A percentile compares a stretch with the other conserved stretches of the same genome.
Evolutionary conservation across 2,888 invertebrate genomes (phyloP).

Genomic region (Eustalomyia histrio): DNA sequence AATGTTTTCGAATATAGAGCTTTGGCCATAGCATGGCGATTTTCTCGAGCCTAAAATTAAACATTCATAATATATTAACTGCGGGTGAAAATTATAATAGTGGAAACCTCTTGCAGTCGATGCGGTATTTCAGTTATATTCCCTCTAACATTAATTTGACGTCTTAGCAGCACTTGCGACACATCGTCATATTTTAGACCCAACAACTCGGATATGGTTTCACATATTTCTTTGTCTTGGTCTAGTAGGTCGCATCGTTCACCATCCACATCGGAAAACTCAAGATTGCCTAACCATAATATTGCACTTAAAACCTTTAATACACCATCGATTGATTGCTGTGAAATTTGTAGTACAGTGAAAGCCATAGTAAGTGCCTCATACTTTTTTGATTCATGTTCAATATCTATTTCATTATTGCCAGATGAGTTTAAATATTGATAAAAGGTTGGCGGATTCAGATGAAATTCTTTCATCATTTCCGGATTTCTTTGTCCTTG

Average conservation of each 20-base stretch:
- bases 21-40: slow-evolving; percentile 95
- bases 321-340: slow-evolving; percentile 92
- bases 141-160: slow-evolving; percentile 95
- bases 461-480: slow-evolving; percentile 86
- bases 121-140: slow-evolving; percentile 96
- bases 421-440: slow-evolving; percentile 91
- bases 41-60: slow-evolving; percentile 87
- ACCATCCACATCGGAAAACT: slow-evolving; percentile 92
- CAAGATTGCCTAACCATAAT: slow-evolving; percentile 93
- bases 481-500: slow-evolving; percentile 90
- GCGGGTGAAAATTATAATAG: background rate
- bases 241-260: slow-evolving; percentile 88
- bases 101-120: slow-evolving; percentile 90
- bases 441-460: slow-evolving; percentile 88
- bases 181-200: slow-evolving; percentile 88
- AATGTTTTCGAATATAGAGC: slow-evolving; percentile 94
- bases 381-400: slow-evolving; percentile 85
- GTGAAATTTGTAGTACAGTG: slow-evolving; percentile 92
- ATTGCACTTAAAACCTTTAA: slow-evolving; percentile 93
- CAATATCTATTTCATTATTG: slow-evolving; percentile 84
- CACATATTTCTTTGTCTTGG: slow-evolving; percentile 86
- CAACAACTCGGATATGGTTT: slow-evolving; percentile 86
- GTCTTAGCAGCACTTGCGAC: slow-evolving; percentile 86
- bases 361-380: slow-evolving; percentile 93
- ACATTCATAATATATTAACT: background rate